Base-by-base conservation (phyloP, 2,113 vertebrate genomes). In the Plecturocebus donacophilus region DNA sequence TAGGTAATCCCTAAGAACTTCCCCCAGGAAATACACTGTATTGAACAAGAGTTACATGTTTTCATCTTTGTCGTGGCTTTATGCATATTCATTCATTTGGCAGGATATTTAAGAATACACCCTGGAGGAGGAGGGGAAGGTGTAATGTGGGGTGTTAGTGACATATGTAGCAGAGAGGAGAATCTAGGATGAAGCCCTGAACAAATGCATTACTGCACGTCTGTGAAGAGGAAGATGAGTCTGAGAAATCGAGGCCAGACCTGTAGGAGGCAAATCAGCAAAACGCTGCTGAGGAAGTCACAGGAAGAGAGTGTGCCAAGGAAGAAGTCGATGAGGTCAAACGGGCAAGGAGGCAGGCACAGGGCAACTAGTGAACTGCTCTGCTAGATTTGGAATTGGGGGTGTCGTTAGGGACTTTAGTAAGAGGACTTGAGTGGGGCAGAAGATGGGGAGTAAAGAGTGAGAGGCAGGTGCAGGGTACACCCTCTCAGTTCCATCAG, bases 121-220 rank as follows among this genome's bases (percentile, higher is more conserved):
- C 35, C 25, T 30, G 30, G 42, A 27, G 20, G 4, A 12, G 20
- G 32, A 40, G 25, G 25, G 19, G n/a, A 47, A 58, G 35, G 19
- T 52, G 25, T 8, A 35, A 47, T 20, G 1, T 23, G 32, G 61
- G 40, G 47, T 40, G 49, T 9, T 20, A 10, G 38, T 30, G 17
- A 21, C 3, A 3, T 16, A 40, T 19, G 8, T 1, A 11, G 2
- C 12, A 32, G 1, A 61, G 19, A 73, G 64, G 73, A 75, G 35
- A 68, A 27, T 5, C 2, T 17, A 73, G 42, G 42, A 30, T 17
- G 17, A 25, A 89, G 52, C 5, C 21, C 30, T 47, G 71, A 16
- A 1, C 40, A 12, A n/a, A 38, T 1, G 20, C 12, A 7, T 10
- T 8, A 30, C 0, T 8, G 35, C 14, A 7, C 2, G 58, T 30